Conservation (phyloP, 2,113 vertebrate species). For the Sinocyclocheilus maitianheensis region DNA sequence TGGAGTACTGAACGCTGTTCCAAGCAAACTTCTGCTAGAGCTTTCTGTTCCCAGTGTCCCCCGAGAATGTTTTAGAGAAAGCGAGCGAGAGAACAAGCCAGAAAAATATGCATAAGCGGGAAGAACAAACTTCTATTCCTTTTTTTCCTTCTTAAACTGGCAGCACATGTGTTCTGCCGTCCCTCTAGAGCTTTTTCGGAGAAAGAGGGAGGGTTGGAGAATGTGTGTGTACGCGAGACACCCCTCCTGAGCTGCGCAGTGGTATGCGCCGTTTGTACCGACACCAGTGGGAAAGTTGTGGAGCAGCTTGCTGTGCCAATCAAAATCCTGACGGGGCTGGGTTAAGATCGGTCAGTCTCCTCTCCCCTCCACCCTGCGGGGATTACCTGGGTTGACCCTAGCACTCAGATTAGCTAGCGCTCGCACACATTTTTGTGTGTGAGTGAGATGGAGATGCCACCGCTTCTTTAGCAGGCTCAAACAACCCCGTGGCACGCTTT, state of each 20-base stretch:
- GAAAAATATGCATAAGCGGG: conserved; percentile 36
- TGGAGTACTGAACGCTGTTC: conserved; percentile 44
- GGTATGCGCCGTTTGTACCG: conserved; percentile 71
- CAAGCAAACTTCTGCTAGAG: conserved; percentile 59
- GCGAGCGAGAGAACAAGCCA: conserved; percentile 41
- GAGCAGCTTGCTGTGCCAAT: conserved; percentile 79
- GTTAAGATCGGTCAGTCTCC: conserved; percentile 36
- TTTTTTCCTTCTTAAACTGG: conserved; percentile 48
- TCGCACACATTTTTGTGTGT: not conserved
- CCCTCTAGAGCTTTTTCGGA: conserved; percentile 36
- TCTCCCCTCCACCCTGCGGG: conserved; percentile 52
- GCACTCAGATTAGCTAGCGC: conserved; percentile 73
- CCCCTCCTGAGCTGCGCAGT: conserved; percentile 65
- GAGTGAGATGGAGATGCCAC: conserved; percentile 80
- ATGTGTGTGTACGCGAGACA: conserved; percentile 45
- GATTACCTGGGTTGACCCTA: conserved; percentile 85
- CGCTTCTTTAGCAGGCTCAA: conserved; percentile 83
- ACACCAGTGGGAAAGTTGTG: conserved; percentile 78
- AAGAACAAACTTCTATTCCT: conserved; percentile 39
- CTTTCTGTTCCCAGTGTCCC: conserved; percentile 58
- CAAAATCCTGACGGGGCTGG: conserved; percentile 60
- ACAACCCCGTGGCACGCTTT: conserved; percentile 84
- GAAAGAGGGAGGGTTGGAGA: conserved; percentile 5
- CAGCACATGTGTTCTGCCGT: conserved; percentile 58
- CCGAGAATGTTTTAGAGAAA: conserved; percentile 47